A percentile compares a stretch with the other conserved stretches of the same genome.
phyloP scores from a whole-genome alignment of 53 echinoderm and acorn worm genomes.

The Patiria pectinifera region DNA sequence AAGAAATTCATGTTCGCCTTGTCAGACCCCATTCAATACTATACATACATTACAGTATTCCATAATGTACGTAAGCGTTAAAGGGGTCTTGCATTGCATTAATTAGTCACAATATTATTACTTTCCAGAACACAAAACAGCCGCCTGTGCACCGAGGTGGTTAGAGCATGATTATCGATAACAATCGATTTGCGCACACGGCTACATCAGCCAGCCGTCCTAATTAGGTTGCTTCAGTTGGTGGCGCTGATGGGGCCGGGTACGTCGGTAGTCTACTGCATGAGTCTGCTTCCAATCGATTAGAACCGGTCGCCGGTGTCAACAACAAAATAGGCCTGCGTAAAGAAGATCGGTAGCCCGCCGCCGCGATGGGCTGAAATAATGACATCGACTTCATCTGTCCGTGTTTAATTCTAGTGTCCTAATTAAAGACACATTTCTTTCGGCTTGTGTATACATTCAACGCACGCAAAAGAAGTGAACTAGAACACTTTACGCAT shows the following conservation, averaged over 20 bases:
- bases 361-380: neutral
- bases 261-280: neutral
- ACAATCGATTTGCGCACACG: slow-evolving; percentile 7
- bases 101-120: too few relatives aligned
- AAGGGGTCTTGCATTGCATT: too few relatives aligned
- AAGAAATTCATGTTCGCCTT: too few relatives aligned
- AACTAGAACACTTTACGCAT: neutral
- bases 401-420: neutral
- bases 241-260: neutral
- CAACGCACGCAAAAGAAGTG: neutral
- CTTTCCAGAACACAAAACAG: neutral
- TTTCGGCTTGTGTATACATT: neutral
- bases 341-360: neutral
- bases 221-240: slow-evolving; percentile 29
- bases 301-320: neutral
- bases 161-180: slow-evolving; percentile 13
- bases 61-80: too few relatives aligned
- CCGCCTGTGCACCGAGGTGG: neutral
- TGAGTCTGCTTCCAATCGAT: neutral
- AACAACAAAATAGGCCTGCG: neutral
- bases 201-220: slow-evolving; percentile 33
- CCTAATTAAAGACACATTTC: neutral
- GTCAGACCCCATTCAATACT: too few relatives aligned
- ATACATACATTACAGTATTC: too few relatives aligned
- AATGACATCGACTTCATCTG: neutral